A percentile compares a stretch with the other conserved stretches of the same genome.
Conservation (phyloP, 1,140 invertebrate species). For the Limonius californicus region DNA sequence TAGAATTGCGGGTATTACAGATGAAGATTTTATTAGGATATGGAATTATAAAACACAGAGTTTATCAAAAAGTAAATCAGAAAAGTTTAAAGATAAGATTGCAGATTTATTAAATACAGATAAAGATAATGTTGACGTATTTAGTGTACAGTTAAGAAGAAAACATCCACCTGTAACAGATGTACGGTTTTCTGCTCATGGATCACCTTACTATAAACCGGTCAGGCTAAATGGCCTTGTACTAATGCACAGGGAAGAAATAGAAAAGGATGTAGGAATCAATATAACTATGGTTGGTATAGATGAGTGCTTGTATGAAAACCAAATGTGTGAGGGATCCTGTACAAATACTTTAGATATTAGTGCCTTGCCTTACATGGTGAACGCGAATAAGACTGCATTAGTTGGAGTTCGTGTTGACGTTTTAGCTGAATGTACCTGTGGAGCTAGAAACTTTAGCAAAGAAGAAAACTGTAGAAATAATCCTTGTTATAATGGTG, state of each 20-base stretch:
- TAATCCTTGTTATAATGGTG: slow-evolving; percentile 92
- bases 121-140: slow-evolving; percentile 89
- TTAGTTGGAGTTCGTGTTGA: slow-evolving; percentile 88
- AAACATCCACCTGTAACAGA: slow-evolving; percentile 88
- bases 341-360: slow-evolving; percentile 91
- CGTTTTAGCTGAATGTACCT: slow-evolving; percentile 86
- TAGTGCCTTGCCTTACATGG: slow-evolving; percentile 85
- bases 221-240: slow-evolving; percentile 91
- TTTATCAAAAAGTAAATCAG: slow-evolving; percentile 80
- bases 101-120: slow-evolving; percentile 79
- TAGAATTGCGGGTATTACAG: slow-evolving; percentile 87
- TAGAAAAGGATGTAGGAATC: slow-evolving; percentile 88
- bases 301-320: slow-evolving; percentile 94
- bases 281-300: slow-evolving; percentile 98
- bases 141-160: slow-evolving; percentile 85
- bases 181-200: slow-evolving; percentile 90
- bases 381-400: slow-evolving; percentile 94
- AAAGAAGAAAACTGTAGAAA: slow-evolving; percentile 84
- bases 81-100: slow-evolving; percentile 83
- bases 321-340: slow-evolving; percentile 92
- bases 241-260: slow-evolving; percentile 89
- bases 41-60: slow-evolving; percentile 88
- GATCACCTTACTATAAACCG: slow-evolving; percentile 93
- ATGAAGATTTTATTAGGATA: slow-evolving; percentile 92
- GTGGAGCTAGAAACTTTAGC: slow-evolving; percentile 85